Percentiles rank a stretch among this genome's conserved stretches.
Evolutionary conservation across 2,888 invertebrate genomes (phyloP).

Genomic region (Volucella zonaria): DNA sequence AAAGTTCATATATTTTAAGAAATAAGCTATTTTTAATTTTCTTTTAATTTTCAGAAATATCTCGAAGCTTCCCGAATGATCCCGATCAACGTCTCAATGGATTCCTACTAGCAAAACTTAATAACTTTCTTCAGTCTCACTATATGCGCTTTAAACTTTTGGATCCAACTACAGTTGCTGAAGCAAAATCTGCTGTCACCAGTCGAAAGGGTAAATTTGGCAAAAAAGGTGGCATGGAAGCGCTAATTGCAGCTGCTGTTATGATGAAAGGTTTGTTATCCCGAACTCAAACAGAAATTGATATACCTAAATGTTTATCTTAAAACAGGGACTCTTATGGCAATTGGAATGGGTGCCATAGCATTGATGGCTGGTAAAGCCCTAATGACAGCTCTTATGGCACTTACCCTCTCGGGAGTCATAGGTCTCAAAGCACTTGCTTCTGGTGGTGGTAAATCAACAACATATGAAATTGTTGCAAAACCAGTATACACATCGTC

Average conservation of each 20-base stretch:
- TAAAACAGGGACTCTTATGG: conserved; percentile 87
- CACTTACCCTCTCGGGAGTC: conserved; percentile 89
- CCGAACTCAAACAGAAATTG: neutral
- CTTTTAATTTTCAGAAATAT: conserved; percentile 84
- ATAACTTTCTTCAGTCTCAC: conserved; percentile 88
- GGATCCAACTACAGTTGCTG: conserved; percentile 85
- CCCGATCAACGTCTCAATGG: conserved; percentile 90
- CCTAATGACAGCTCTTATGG: conserved; percentile 91
- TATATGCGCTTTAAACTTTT: conserved; percentile 88
- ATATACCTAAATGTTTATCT: neutral
- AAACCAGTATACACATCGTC: conserved; percentile 90
- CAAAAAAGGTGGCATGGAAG: conserved; percentile 84
- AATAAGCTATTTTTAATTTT: neutral
- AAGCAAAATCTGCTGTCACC: conserved; percentile 85
- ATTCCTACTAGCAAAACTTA: conserved; percentile 88
- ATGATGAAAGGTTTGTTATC: conserved; percentile 85
- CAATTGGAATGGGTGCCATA: conserved; percentile 89
- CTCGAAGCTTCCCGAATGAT: conserved; percentile 89
- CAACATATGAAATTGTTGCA: conserved; percentile 92
- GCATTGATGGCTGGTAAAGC: conserved; percentile 93
- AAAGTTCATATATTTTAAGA: too few species aligned
- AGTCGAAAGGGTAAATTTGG: conserved; percentile 85
- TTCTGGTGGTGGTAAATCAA: conserved; percentile 87
- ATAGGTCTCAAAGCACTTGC: conserved; percentile 89
- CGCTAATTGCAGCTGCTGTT: conserved; percentile 84